Conservation (phyloP, 2,797 vertebrate genomes). For the Poecile montanus region DNA sequence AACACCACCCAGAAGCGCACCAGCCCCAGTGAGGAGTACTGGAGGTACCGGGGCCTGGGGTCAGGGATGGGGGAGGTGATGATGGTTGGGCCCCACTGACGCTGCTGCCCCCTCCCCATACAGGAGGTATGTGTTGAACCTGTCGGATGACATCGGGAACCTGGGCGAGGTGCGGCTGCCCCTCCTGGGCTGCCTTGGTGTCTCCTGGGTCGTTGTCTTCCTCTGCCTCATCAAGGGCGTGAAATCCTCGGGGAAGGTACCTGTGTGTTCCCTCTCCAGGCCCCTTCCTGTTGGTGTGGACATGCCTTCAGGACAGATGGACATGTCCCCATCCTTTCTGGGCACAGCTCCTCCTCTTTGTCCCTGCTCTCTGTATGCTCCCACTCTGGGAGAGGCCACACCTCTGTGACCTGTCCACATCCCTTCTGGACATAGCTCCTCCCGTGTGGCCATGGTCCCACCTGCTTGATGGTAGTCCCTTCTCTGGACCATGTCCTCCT, state of each 20-base stretch:
- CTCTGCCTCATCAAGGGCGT: constrained; percentile 97
- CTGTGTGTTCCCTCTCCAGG: background rate
- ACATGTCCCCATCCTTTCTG: background rate
- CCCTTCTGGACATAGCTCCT: background rate
- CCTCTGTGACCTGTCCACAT: too few species aligned
- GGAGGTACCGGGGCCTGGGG: constrained; percentile 83
- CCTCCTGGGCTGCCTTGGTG: constrained; percentile 90
- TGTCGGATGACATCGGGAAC: constrained; percentile 93
- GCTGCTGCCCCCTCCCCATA: background rate
- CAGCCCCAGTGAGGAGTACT: constrained; percentile 98
- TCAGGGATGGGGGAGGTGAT: fast-evolving
- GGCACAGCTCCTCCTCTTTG: background rate
- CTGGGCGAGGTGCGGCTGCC: constrained; percentile 94
- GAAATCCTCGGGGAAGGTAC: constrained; percentile 98
- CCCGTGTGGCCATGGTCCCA: background rate
- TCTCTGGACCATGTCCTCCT: background rate
- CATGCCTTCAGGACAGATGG: background rate
- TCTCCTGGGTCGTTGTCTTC: constrained; percentile 97
- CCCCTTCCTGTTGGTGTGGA: background rate
- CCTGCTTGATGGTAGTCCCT: background rate
- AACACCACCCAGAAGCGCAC: constrained; percentile 90
- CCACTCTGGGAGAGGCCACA: background rate
- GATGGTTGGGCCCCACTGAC: background rate
- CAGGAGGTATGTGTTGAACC: constrained; percentile 91
- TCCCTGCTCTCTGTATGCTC: background rate